A percentile compares a stretch with the other conserved stretches of the same genome.
phyloP scores from a whole-genome alignment of 1,140 invertebrate species.

The Nephila pilipes region DNA sequence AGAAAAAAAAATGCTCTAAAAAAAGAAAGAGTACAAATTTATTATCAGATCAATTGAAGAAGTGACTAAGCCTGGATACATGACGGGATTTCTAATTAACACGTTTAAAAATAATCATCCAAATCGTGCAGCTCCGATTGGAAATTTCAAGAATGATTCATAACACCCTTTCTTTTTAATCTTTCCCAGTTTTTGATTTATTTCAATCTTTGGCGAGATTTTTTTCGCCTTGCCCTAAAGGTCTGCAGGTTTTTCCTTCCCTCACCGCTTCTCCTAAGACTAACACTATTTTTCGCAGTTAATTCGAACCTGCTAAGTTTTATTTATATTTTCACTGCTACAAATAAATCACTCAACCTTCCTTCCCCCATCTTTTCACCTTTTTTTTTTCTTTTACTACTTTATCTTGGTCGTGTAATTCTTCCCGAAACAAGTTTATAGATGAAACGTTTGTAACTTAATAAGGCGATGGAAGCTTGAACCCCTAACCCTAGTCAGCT shows the following conservation, averaged over 20 bases:
- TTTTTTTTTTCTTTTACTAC: not conserved
- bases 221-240: not conserved
- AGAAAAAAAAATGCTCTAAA: no score
- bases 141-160: constrained; percentile 64
- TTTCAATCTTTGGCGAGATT: constrained; percentile 26
- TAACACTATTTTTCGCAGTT: constrained; percentile 33
- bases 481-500: not conserved
- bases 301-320: constrained; percentile 41
- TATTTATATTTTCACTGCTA: constrained; percentile 58
- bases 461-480: constrained; percentile 57
- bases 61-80: constrained; percentile 25
- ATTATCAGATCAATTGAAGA: constrained; percentile 5
- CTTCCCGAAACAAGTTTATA: constrained; percentile 11
- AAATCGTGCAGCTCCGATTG: constrained; percentile 59
- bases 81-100: constrained; percentile 76
- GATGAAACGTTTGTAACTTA: constrained; percentile 69
- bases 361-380: not conserved
- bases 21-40: not conserved
- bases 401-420: not conserved
- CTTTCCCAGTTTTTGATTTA: constrained; percentile 51
- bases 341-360: constrained; percentile 67
- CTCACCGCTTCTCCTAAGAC: constrained; percentile 1
- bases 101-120: constrained; percentile 62
- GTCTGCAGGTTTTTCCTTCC: constrained; percentile 9
- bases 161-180: constrained; percentile 45